phyloP scores from a whole-genome alignment of 2,888 invertebrate species.

The Merodon equestris region DNA sequence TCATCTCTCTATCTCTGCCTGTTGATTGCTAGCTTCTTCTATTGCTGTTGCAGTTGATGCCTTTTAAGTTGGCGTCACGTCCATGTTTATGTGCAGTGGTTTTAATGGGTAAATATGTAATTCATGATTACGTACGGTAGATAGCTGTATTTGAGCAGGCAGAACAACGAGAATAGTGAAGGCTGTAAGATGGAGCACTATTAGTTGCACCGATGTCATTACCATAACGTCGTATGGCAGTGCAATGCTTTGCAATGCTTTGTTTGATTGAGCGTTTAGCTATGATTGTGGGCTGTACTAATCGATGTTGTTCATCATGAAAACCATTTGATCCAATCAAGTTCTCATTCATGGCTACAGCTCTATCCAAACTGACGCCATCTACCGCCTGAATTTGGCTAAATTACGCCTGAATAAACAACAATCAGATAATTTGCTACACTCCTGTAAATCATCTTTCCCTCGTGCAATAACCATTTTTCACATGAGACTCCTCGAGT shows the following conservation, averaged over 20 bases:
- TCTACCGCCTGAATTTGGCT: conserved; percentile 18
- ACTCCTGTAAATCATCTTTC: conserved; percentile 49
- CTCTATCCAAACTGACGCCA: background rate
- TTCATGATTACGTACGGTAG: conserved; percentile 43
- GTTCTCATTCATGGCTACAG: no score
- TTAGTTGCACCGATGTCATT: conserved; percentile 17
- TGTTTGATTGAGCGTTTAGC: no score
- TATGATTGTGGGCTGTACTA: no score
- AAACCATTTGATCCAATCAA: no score
- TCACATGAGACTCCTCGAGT: conserved; percentile 31
- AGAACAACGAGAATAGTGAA: conserved; percentile 21
- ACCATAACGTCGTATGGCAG: no score
- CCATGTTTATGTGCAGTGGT: conserved; percentile 26
- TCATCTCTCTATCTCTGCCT: no score
- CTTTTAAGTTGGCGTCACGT: conserved; percentile 27
- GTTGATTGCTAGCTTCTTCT: background rate
- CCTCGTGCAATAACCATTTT: conserved; percentile 30
- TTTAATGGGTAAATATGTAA: conserved; percentile 32
- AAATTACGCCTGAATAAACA: conserved; percentile 50
- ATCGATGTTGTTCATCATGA: no score
- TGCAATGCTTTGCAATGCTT: no score
- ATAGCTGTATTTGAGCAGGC: conserved; percentile 40
- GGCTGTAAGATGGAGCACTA: conserved; percentile 18
- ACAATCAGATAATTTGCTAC: conserved; percentile 59
- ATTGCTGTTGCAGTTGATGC: conserved; percentile 7